These are phyloP conservation scores for Beris chalybata DNA, from an alignment of 2,888 invertebrate genomes.

Conservation along the genomic window DNA sequence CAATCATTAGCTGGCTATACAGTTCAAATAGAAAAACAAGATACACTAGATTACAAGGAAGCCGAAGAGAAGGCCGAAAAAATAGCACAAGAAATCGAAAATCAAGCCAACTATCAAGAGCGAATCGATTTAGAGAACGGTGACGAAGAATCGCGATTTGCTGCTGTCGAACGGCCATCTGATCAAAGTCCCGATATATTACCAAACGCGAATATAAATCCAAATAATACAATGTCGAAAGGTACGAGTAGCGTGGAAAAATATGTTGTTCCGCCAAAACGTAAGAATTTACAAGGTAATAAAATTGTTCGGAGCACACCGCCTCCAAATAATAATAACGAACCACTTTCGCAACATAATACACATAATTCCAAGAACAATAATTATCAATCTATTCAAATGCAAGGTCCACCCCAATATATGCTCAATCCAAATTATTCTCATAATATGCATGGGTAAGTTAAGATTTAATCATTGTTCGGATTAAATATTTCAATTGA, in stretches of 20 bases:
- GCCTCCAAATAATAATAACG: conserved; percentile 53
- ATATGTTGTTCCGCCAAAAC: conserved; percentile 78
- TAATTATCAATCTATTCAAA: conserved; percentile 44
- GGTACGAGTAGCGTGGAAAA: conserved; percentile 57
- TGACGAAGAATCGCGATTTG: conserved; percentile 85
- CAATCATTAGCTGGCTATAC: conserved; percentile 92
- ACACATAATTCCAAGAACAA: conserved; percentile 40
- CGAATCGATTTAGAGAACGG: conserved; percentile 89
- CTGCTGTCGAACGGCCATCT: conserved; percentile 75
- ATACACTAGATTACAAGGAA: conserved; percentile 81
- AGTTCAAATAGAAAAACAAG: conserved; percentile 79
- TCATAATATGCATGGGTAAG: conserved; percentile 42
- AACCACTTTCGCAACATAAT: conserved; percentile 40
- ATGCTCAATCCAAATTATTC: conserved; percentile 42
- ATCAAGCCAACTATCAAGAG: conserved; percentile 77
- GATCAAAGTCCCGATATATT: conserved; percentile 34
- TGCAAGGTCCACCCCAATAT: conserved; percentile 44
- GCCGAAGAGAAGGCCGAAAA: conserved; percentile 73
- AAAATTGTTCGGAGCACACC: conserved; percentile 69
- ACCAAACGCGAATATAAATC: conserved; percentile 7
- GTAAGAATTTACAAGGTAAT: conserved; percentile 65
- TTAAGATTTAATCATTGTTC: background rate
- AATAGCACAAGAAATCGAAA: conserved; percentile 92
- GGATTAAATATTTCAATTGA: background rate
- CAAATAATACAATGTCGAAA: conserved; percentile 34